These are phyloP conservation scores for Phyllostomus discolor DNA, from an alignment of 2,113 vertebrate species.

Conservation along the genomic window DNA sequence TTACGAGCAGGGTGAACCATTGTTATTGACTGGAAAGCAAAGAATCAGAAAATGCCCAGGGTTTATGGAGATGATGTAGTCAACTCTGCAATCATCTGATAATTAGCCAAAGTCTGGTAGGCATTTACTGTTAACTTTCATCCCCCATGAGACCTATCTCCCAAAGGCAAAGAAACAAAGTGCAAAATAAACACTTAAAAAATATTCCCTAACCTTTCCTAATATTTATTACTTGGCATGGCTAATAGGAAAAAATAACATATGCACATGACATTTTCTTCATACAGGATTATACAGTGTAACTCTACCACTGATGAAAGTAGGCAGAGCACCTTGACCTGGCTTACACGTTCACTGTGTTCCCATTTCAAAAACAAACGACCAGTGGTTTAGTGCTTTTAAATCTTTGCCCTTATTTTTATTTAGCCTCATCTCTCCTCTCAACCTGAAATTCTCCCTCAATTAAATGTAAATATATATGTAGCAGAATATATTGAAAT, in stretches of 20 bases:
- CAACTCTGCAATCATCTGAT: conserved; percentile 31
- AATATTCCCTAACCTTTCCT: background rate
- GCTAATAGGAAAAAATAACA: background rate
- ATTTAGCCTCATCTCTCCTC: background rate
- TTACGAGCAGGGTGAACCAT: background rate
- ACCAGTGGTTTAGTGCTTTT: background rate
- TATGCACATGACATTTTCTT: background rate
- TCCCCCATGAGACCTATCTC: accelerated
- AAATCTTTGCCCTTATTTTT: background rate
- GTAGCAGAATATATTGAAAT: conserved; percentile 62
- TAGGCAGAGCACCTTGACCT: background rate
- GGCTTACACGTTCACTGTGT: background rate
- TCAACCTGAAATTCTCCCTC: background rate
- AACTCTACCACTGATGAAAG: background rate
- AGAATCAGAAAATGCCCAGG: background rate
- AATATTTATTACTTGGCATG: background rate
- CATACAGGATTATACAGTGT: background rate
- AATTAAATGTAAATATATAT: background rate
- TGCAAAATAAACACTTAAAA: background rate
- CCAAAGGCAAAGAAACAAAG: background rate
- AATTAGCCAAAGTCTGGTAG: conserved; percentile 47
- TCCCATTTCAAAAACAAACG: background rate
- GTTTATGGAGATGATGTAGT: background rate
- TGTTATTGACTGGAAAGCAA: background rate
- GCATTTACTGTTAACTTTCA: background rate